Conservation (phyloP, 2,113 vertebrate species). For the Mionectes macconnelli region DNA sequence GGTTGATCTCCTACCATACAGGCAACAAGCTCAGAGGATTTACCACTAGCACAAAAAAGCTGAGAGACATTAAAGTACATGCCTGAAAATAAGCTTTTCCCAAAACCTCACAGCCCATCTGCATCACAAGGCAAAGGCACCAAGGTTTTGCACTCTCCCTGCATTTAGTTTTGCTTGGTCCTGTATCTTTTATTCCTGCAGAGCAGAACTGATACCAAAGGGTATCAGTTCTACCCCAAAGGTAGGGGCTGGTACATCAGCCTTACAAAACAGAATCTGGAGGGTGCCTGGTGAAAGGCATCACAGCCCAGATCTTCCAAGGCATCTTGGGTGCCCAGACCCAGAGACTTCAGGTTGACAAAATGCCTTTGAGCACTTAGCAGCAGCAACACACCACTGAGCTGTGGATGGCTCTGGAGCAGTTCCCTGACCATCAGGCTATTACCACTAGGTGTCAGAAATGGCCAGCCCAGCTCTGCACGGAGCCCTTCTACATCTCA, state of each 20-base stretch:
- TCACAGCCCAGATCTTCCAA: neutral
- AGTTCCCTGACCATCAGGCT: neutral
- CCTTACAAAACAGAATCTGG: neutral
- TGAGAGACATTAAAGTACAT: neutral
- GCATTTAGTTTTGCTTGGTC: neutral
- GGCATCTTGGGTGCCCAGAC: neutral
- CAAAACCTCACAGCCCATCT: rapidly evolving
- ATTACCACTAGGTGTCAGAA: slow-evolving; percentile 65
- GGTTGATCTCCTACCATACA: neutral
- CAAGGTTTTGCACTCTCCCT: neutral
- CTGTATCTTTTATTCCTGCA: neutral
- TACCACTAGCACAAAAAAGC: neutral
- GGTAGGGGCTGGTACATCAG: neutral
- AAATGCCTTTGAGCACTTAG: neutral
- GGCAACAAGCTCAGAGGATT: neutral
- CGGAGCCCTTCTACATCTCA: rapidly evolving
- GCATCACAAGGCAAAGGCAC: neutral
- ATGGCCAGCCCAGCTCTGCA: neutral
- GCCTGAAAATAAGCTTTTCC: neutral
- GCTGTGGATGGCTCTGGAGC: neutral
- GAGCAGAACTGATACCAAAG: neutral
- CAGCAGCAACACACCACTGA: neutral
- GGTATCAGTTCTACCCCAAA: too few species aligned
- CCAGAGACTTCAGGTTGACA: neutral
- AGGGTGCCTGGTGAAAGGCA: neutral